phyloP scores from a whole-genome alignment of 1,140 invertebrate species.

The Ips typographus region DNA sequence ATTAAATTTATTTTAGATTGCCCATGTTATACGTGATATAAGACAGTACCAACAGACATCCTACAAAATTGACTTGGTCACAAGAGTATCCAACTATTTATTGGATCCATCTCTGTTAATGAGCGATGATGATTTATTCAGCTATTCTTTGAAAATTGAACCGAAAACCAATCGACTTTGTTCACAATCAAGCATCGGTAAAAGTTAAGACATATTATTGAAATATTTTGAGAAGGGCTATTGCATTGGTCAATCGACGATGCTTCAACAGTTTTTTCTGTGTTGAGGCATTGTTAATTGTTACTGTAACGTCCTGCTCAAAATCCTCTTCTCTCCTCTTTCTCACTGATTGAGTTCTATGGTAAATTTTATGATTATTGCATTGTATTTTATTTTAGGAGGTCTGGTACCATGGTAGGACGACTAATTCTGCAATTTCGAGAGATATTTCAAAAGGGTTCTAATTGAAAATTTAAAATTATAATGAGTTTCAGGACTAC shows the following conservation, averaged over 20 bases:
- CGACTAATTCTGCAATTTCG: too few relatives aligned
- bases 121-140: slow-evolving; percentile 82
- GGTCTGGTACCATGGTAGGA: slow-evolving; percentile 15
- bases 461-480: neutral
- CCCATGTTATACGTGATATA: slow-evolving; percentile 91
- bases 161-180: slow-evolving; percentile 65
- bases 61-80: slow-evolving; percentile 86
- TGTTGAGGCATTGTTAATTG: neutral
- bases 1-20: slow-evolving; percentile 67
- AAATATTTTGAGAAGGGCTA: neutral
- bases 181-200: slow-evolving; percentile 36
- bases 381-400: slow-evolving; percentile 12
- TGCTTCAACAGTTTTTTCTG: too few relatives aligned
- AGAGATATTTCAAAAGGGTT: slow-evolving; percentile 1
- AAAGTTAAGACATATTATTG: slow-evolving; percentile 22
- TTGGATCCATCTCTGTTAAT: slow-evolving; percentile 75
- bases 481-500: too few relatives aligned
- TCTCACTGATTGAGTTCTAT: neutral
- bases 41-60: slow-evolving; percentile 89
- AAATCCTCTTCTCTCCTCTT: neutral
- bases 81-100: slow-evolving; percentile 80
- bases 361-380: neutral
- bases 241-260: too few relatives aligned
- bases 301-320: neutral
- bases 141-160: slow-evolving; percentile 80